Percentiles rank a stretch among this genome's conserved stretches.
Evolutionary conservation across 2,113 vertebrate genomes (phyloP).

Genomic region (Myrmecophaga tridactyla): DNA sequence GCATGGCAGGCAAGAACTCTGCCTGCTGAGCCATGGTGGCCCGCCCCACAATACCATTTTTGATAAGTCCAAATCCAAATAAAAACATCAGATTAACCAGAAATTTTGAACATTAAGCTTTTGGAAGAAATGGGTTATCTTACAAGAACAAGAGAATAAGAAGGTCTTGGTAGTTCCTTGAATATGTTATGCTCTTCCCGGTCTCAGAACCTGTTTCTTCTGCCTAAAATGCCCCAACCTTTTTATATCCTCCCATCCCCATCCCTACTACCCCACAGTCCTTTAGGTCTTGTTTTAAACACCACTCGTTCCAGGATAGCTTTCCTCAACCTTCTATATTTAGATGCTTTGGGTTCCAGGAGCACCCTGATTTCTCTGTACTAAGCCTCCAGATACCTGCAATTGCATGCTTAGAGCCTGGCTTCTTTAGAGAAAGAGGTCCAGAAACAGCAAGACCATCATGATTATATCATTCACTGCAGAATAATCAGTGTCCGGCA

Average conservation of each 20-base stretch:
- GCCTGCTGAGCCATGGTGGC: too few relatives aligned
- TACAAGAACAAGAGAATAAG: not conserved
- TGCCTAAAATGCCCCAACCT: not conserved
- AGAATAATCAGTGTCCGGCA: not conserved
- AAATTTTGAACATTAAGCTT: not conserved
- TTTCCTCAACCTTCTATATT: not conserved
- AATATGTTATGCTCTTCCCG: not conserved
- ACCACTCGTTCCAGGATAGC: not conserved
- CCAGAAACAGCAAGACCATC: not conserved
- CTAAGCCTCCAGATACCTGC: not conserved
- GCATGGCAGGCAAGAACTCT: too few relatives aligned
- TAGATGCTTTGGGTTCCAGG: not conserved
- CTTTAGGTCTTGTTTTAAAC: not conserved
- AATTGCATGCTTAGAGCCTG: not conserved
- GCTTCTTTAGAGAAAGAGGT: not conserved
- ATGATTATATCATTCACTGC: rapidly evolving
- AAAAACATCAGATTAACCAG: not conserved
- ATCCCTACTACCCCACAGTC: not conserved
- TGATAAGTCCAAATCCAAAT: not conserved
- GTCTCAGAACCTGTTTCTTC: not conserved
- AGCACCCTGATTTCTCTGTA: not conserved
- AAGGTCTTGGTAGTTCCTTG: not conserved
- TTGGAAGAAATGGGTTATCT: not conserved
- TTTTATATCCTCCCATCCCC: too few relatives aligned
- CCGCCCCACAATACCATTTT: not conserved